Base-by-base conservation (phyloP, 2,888 invertebrate genomes). In the Petrophora chlorosata region DNA sequence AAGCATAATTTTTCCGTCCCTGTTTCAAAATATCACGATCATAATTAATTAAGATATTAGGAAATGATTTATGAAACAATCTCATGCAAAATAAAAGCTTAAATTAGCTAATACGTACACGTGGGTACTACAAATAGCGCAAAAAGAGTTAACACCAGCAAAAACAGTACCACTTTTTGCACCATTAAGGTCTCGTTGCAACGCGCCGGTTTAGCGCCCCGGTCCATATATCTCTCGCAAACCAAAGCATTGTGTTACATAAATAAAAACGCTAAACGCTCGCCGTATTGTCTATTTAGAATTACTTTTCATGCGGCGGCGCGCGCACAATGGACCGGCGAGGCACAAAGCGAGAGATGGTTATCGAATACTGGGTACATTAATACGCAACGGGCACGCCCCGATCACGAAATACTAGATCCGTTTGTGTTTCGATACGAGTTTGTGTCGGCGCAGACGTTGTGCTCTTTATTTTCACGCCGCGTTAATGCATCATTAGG, bases 211-310 rank as follows among this genome's bases (percentile, higher is more conserved):
- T 67, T 65, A 70, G 59, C 65, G 53, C 54, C 57, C 52, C 68
- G 65, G 68, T 73, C 76, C 76, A 79, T 81, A 80, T 76, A 78
- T 79, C 76, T 75, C 78, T 73, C 64, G 76, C 78, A 73, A 76
- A 77, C 77, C 74, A 67, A 67, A 70, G 76, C 77, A 82, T 81
- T 82, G 82, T 83, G 73, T 78, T 82, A 83, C 82, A 85, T 85
- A 86, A 85, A 87, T 87, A 87, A 86, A 85, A 82, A 75, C 79
- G 80, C 78, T 87, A 87, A 88, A 85, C 84, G 76, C 78, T 73
- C 66, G 60, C 63, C 76, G 85, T 79, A 88, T 89, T 88, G 89
- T 89, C 88, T 89, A 88, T 83, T 89, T 85, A 82, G 85, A 86
- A 85, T 86, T 82, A 85, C 80, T 88, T 88, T 85, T 84, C 82